Conservation (phyloP, 2,888 invertebrate genomes). For the Shargacucullia verbasci region DNA sequence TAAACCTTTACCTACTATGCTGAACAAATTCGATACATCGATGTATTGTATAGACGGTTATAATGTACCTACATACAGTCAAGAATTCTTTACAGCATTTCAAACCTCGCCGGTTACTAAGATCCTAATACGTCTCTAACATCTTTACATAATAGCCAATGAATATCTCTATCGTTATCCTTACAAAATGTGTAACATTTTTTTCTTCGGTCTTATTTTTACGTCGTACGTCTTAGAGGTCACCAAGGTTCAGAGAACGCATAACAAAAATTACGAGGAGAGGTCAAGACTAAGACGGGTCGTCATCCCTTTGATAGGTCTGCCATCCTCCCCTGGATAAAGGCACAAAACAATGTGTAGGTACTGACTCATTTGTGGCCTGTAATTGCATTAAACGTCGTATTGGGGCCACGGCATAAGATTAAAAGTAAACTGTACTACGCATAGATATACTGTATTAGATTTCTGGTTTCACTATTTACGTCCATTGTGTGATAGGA, state of each 20-base stretch:
- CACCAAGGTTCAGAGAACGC: conserved; percentile 51
- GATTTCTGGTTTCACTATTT: background rate
- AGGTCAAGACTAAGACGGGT: conserved; percentile 47
- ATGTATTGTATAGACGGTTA: no score
- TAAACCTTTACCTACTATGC: no score
- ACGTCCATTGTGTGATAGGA: background rate
- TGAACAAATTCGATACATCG: no score
- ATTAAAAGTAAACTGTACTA: conserved; percentile 36
- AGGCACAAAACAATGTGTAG: conserved; percentile 24
- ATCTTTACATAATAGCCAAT: no score
- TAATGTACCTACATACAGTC: no score
- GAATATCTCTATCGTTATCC: no score
- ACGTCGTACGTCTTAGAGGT: conserved; percentile 16
- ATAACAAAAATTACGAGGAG: conserved; percentile 51
- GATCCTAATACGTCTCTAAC: no score
- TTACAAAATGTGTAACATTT: no score
- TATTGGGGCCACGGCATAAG: conserved; percentile 37
- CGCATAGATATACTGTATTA: conserved; percentile 8
- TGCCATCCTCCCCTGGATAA: conserved; percentile 14
- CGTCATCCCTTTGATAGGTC: conserved; percentile 42
- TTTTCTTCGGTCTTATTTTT: background rate
- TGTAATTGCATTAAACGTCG: conserved; percentile 50
- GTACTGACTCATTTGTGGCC: conserved; percentile 18
- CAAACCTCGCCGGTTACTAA: no score
- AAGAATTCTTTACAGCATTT: no score